phyloP scores from a whole-genome alignment of 2,797 vertebrate species.

The Chaetophractus vellerosus region DNA sequence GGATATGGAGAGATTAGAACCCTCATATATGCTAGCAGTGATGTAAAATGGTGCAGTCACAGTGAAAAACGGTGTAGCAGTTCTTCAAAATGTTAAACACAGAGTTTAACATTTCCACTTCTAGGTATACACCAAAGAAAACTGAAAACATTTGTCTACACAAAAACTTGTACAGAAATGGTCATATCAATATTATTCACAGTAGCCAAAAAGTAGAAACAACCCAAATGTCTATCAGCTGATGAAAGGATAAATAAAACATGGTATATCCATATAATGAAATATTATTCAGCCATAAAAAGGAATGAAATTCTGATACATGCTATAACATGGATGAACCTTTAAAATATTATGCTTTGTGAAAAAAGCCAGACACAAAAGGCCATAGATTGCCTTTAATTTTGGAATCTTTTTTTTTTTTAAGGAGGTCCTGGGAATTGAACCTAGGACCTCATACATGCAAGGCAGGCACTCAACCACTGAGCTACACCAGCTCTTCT shows the following conservation, averaged over 20 bases:
- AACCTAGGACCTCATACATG: no score
- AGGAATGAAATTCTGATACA: neutral
- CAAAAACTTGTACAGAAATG: neutral
- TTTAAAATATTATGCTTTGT: neutral
- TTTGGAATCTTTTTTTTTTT: no score
- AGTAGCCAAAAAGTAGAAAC: neutral
- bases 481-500: no score
- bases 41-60: neutral
- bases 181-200: neutral
- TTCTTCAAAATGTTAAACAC: neutral
- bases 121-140: neutral
- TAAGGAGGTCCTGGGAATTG: no score
- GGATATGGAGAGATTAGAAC: neutral
- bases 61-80: neutral
- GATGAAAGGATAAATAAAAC: neutral
- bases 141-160: neutral
- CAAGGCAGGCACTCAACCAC: no score
- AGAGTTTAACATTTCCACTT: neutral
- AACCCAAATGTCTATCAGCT: neutral
- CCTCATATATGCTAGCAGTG: neutral
- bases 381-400: neutral
- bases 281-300: constrained; percentile 36
- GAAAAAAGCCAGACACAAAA: constrained; percentile 22
- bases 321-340: neutral
- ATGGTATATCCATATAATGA: neutral